Percentiles rank a stretch among this genome's conserved stretches.
phyloP scores from a whole-genome alignment of 2,888 invertebrate species.

The Magallana nippona region DNA sequence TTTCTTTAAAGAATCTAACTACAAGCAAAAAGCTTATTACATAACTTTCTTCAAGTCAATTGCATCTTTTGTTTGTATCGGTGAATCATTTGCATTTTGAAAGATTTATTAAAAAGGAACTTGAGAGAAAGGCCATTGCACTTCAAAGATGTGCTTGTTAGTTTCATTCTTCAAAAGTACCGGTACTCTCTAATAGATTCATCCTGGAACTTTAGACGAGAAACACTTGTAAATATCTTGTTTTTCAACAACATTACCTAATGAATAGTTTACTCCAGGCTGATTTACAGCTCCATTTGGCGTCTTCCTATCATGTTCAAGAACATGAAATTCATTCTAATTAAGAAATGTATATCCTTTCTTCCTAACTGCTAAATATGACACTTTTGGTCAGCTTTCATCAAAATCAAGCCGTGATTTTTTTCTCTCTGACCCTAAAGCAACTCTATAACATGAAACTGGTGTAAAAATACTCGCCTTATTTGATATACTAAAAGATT shows the following conservation, averaged over 20 bases:
- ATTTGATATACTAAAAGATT: too few species aligned
- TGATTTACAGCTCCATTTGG: slow-evolving; percentile 24
- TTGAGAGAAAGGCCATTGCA: neutral
- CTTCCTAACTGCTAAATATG: neutral
- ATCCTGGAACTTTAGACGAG: neutral
- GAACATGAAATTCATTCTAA: slow-evolving; percentile 17
- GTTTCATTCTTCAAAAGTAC: slow-evolving; percentile 19
- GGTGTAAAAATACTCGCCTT: too few species aligned
- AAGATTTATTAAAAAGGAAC: neutral
- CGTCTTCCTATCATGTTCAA: slow-evolving; percentile 33
- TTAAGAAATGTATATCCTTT: neutral
- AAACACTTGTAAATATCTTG: slow-evolving; percentile 20
- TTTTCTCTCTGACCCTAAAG: too few species aligned
- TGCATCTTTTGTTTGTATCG: neutral
- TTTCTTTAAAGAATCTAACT: neutral
- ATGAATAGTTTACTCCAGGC: slow-evolving; percentile 10
- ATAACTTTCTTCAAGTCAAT: neutral
- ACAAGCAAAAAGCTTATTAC: neutral
- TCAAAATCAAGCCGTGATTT: neutral
- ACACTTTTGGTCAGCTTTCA: neutral
- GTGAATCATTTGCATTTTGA: slow-evolving; percentile 4
- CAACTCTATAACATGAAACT: too few species aligned
- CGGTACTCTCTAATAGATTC: slow-evolving; percentile 1
- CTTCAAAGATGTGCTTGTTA: slow-evolving; percentile 1
- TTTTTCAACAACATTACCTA: slow-evolving; percentile 10